A percentile compares a stretch with the other conserved stretches of the same genome.
phyloP scores from a whole-genome alignment of 2,888 invertebrate genomes.

The Aspidiotus destructor region DNA sequence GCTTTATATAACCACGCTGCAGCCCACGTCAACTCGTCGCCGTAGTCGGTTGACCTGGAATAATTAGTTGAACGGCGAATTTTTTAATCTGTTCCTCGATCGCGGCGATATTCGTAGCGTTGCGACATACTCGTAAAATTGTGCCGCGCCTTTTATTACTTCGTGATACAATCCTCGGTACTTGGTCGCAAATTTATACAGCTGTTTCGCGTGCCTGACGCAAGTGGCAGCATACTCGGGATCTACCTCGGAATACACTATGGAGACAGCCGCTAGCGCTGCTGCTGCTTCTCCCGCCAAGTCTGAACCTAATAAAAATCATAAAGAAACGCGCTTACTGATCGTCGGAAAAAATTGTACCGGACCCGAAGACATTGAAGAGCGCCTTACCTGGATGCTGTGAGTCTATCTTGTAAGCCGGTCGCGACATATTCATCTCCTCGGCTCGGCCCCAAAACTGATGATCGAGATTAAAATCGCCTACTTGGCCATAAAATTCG shows the following conservation, averaged over 20 bases:
- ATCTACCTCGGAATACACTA: conserved; percentile 46
- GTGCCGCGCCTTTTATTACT: conserved; percentile 46
- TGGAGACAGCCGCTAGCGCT: conserved; percentile 49
- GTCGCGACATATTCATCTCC: conserved; percentile 50
- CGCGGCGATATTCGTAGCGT: background rate
- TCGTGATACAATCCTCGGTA: conserved; percentile 48
- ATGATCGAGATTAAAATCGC: conserved; percentile 50
- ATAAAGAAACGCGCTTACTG: no score
- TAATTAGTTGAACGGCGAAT: background rate
- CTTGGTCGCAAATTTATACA: conserved; percentile 47
- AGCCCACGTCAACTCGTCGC: conserved; percentile 51
- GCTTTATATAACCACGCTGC: conserved; percentile 50
- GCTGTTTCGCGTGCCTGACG: conserved; percentile 46
- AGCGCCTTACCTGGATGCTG: conserved; percentile 45
- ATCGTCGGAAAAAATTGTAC: no score
- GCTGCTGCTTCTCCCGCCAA: conserved; percentile 53
- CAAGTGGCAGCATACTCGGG: conserved; percentile 43
- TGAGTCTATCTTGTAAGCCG: conserved; percentile 49
- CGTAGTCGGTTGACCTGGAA: conserved; percentile 47
- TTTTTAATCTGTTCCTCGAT: background rate
- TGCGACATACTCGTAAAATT: conserved; percentile 45
- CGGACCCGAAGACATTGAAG: no score
- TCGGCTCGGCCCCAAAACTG: conserved; percentile 54
- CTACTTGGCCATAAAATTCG: conserved; percentile 51
- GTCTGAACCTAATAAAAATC: conserved; percentile 46